Evolutionary conservation across 2,797 vertebrate species (phyloP).

Genomic region (Anas flavirostris): DNA sequence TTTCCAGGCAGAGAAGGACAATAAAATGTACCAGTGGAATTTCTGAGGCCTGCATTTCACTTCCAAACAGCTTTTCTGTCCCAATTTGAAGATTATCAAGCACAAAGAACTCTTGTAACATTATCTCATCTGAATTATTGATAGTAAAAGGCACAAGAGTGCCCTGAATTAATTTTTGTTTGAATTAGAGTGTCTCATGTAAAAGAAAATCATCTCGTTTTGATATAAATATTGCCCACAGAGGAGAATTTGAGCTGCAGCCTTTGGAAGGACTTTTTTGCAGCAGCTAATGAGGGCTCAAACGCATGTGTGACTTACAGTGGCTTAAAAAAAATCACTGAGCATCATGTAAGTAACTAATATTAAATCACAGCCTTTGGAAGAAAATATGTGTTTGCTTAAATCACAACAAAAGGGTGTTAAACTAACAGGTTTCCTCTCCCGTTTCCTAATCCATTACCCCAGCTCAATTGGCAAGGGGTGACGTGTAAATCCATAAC

Average conservation of each 20-base stretch:
- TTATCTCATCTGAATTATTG: conserved; percentile 3
- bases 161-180: conserved; percentile 27
- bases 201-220: conserved; percentile 26
- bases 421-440: conserved; percentile 31
- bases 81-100: neutral
- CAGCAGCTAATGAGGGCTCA: conserved; percentile 27
- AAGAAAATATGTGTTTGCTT: conserved; percentile 35
- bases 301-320: neutral
- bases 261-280: conserved; percentile 25
- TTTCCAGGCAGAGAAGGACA: neutral
- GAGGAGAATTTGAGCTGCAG: neutral
- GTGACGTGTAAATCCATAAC: neutral
- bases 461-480: neutral
- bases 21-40: neutral
- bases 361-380: neutral
- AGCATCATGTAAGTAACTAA: conserved; percentile 9
- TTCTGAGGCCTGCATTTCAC: neutral
- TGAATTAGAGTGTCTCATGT: neutral
- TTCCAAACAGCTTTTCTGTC: neutral
- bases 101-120: neutral
- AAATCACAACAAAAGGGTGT: conserved; percentile 26
- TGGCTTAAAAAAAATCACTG: conserved; percentile 12
- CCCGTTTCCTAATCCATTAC: conserved; percentile 11
- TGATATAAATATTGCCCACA: conserved; percentile 17
- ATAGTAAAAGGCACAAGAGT: neutral